These are phyloP conservation scores for Acleris sparsana DNA, from an alignment of 2,888 invertebrate species.

Conservation along the genomic window DNA sequence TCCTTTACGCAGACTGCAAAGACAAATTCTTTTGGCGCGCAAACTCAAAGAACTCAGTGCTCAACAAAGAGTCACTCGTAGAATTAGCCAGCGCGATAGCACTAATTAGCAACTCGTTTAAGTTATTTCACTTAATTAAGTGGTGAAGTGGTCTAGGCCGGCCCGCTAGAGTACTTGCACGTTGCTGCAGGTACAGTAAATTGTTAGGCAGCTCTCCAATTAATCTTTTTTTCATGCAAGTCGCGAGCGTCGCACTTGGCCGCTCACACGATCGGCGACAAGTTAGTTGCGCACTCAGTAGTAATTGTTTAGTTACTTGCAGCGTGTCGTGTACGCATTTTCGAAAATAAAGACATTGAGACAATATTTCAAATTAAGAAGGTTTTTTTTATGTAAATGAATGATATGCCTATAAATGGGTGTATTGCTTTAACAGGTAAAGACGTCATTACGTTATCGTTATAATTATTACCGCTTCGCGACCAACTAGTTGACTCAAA, in stretches of 20 bases:
- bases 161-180: slow-evolving; percentile 60
- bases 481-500: too few relatives aligned
- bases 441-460: too few relatives aligned
- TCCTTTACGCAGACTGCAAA: slow-evolving; percentile 75
- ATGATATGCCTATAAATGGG: too few relatives aligned
- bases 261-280: slow-evolving; percentile 37
- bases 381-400: too few relatives aligned
- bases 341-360: too few relatives aligned
- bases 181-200: slow-evolving; percentile 66
- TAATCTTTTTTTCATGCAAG: slow-evolving; percentile 83
- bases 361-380: too few relatives aligned
- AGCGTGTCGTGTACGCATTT: neutral
- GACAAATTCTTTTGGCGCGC: slow-evolving; percentile 81
- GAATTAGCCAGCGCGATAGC: slow-evolving; percentile 79
- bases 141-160: slow-evolving; percentile 81
- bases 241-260: slow-evolving; percentile 72
- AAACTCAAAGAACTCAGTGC: slow-evolving; percentile 75
- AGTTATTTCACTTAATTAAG: slow-evolving; percentile 84
- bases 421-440: too few relatives aligned
- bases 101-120: slow-evolving; percentile 83
- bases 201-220: slow-evolving; percentile 82
- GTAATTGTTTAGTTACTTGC: slow-evolving; percentile 8
- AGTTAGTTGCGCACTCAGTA: slow-evolving; percentile 18
- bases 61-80: slow-evolving; percentile 79
- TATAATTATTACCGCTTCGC: too few relatives aligned